These are phyloP conservation scores for Myodes glareolus DNA, from an alignment of 2,113 vertebrate species.

Conservation along the genomic window DNA sequence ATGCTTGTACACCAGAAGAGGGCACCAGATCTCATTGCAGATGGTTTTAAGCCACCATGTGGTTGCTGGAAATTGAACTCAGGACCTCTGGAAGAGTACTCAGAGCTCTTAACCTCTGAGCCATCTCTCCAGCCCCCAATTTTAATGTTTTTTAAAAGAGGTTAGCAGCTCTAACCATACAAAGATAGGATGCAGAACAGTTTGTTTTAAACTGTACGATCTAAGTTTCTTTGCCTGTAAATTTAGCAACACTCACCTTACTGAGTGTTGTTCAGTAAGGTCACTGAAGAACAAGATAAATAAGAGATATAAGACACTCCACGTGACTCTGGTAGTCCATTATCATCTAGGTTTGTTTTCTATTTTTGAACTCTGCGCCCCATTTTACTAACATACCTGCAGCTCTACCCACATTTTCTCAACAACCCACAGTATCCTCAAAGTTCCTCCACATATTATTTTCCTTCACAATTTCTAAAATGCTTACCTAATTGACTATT, in stretches of 20 bases:
- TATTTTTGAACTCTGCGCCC: neutral
- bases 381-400: neutral
- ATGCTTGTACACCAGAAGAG: too few species aligned
- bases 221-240: neutral
- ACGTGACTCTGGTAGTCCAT: neutral
- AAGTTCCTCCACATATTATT: neutral
- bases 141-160: neutral
- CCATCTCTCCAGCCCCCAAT: too few species aligned
- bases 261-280: neutral
- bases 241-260: neutral
- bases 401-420: neutral
- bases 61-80: too few species aligned
- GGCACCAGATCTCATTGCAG: too few species aligned
- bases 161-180: neutral
- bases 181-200: neutral
- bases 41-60: too few species aligned
- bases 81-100: too few species aligned
- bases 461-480: neutral
- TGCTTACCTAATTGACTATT: neutral
- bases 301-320: neutral
- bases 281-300: neutral
- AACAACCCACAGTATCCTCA: neutral
- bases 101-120: too few species aligned
- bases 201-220: neutral
- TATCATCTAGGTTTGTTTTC: neutral